phyloP scores from a whole-genome alignment of 1,140 invertebrate species.

The Drosophila pallidifrons region DNA sequence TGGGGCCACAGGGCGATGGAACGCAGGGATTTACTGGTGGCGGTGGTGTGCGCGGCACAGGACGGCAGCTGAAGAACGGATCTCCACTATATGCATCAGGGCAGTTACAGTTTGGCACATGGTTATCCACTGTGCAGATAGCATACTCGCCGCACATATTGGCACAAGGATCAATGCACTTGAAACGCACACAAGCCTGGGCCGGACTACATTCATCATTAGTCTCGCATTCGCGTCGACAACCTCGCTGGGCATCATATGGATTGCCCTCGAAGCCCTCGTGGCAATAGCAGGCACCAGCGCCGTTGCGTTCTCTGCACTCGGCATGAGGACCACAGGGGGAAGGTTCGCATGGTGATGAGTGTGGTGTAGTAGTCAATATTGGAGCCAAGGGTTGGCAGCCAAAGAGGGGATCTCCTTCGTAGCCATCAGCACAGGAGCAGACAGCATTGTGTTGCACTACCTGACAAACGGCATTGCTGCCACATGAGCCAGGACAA shows the following conservation, averaged over 20 bases:
- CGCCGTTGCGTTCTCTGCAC: constrained; percentile 88
- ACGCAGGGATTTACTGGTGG: constrained; percentile 86
- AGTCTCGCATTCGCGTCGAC: constrained; percentile 91
- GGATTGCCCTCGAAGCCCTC: constrained; percentile 90
- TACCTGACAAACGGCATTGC: constrained; percentile 86
- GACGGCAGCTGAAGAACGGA: constrained; percentile 91
- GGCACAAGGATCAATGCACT: constrained; percentile 91
- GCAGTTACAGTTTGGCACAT: constrained; percentile 92
- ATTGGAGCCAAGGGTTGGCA: constrained; percentile 85
- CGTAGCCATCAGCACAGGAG: constrained; percentile 89
- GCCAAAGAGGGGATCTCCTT: constrained; percentile 90
- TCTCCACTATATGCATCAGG: constrained; percentile 90
- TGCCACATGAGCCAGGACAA: constrained; percentile 84
- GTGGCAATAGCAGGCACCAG: constrained; percentile 89
- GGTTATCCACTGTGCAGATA: constrained; percentile 90
- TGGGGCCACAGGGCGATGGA: constrained; percentile 89
- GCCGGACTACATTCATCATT: constrained; percentile 90
- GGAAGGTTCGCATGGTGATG: constrained; percentile 89
- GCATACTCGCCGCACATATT: constrained; percentile 91
- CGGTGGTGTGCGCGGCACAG: constrained; percentile 86
- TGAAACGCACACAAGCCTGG: constrained; percentile 90
- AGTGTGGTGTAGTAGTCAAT: constrained; percentile 85
- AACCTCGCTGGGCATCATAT: constrained; percentile 87
- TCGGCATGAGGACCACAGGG: constrained; percentile 90
- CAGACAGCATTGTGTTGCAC: constrained; percentile 91